Base-by-base conservation (phyloP, 1,140 invertebrate species). In the Penaeus japonicus region DNA sequence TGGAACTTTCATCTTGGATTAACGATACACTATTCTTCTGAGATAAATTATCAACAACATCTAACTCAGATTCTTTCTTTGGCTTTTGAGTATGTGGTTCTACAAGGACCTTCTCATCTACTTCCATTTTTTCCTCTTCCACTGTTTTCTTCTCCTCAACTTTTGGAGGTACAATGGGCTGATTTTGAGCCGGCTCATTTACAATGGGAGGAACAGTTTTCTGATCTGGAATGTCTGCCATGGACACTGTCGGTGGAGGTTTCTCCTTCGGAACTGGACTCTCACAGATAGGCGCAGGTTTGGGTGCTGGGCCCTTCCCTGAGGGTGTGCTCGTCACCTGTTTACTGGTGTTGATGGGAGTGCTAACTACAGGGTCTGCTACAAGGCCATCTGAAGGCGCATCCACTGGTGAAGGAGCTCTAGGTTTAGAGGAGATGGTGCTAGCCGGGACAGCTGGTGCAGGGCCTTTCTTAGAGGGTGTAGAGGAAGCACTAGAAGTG, bases 381-480 rank as follows among this genome's bases (percentile, higher is more conserved):
- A 79, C 55, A 62, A 77, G 30, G 59, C 73, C 70, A 86, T 53
- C 54, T 75, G 84, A 57, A 27, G 89, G 30, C 35, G 81, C n/a
- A 35, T 77, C 75, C 47, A 79, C 62, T 39, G 86, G 57, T 54
- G 90, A 70, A n/a, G 90, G 90, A 70, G 83, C 80, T 78, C 80
- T 83, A 83, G 87, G 87, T 75, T 87, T 87, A 73, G 85, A 87
- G 85, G 80, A 27, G 79, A 73, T 88, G 65, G 80, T 88, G 80
- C 87, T 88, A 88, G 87, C 59, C 35, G 87, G 87, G 35, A 88
- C 89, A 82, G 90, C 88, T 32, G 90, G 90, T 70, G 90, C 90
- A 85, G 90, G 90, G 53, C 90, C 90, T 87, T 90, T 90, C 78
- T 90, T 90, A 47, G 89, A 79, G 59, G 90, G 85, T 35, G 87